Conservation (phyloP, 2,797 vertebrate species). For the Lepus oiostolus region DNA sequence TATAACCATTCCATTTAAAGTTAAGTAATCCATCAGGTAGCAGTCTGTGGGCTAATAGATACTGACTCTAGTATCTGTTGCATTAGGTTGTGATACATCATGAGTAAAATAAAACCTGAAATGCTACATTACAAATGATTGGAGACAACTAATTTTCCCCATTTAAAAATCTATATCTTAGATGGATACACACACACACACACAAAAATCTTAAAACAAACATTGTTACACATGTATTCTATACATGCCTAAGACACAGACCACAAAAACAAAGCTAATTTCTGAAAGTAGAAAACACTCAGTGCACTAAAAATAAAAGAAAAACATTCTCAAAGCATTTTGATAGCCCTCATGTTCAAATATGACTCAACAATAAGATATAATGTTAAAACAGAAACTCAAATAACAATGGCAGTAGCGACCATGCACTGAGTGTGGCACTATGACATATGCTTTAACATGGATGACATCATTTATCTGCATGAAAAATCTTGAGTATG, state of each 20-base stretch:
- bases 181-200: background rate
- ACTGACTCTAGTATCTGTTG: background rate
- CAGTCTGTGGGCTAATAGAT: background rate
- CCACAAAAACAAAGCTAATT: slow-evolving; percentile 44
- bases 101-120: background rate
- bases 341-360: background rate
- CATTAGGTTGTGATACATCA: slow-evolving; percentile 32
- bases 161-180: slow-evolving; percentile 41
- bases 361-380: background rate
- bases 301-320: slow-evolving; percentile 34
- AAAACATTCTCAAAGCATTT: slow-evolving; percentile 31
- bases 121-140: slow-evolving; percentile 47
- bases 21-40: background rate
- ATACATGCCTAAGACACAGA: background rate
- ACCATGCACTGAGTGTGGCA: background rate
- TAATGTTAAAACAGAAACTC: slow-evolving; percentile 49
- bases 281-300: slow-evolving; percentile 30
- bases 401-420: background rate
- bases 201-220: background rate
- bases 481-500: background rate
- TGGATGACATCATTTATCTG: background rate
- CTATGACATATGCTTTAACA: background rate
- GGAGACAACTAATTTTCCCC: background rate
- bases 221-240: background rate
- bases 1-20: background rate